A percentile compares a stretch with the other conserved stretches of the same genome.
These are phyloP conservation scores for Channa maculata DNA, from an alignment of 2,113 vertebrate species.

Conservation along the genomic window DNA sequence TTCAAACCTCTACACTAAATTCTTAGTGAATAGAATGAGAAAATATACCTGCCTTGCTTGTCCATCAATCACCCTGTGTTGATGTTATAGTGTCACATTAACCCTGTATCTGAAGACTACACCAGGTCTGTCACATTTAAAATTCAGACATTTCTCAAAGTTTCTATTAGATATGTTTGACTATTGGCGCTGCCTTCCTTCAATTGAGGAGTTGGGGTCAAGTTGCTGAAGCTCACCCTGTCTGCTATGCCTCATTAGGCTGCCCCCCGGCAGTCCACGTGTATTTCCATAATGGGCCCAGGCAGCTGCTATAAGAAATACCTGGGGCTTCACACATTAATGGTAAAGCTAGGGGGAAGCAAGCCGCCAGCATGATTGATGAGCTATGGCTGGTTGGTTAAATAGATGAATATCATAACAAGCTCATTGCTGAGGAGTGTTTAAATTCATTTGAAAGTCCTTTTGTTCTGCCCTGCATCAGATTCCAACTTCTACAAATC, in stretches of 20 bases:
- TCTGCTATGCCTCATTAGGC: constrained; percentile 30
- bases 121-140: background rate
- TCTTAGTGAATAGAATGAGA: background rate
- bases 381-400: no score
- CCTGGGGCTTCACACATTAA: constrained; percentile 27
- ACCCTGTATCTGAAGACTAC: background rate
- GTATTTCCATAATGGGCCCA: constrained; percentile 54
- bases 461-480: no score
- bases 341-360: background rate
- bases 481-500: no score
- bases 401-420: no score
- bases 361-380: background rate
- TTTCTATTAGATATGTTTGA: constrained; percentile 14
- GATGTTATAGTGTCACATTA: background rate
- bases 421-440: no score
- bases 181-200: constrained; percentile 3
- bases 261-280: constrained; percentile 39
- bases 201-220: constrained; percentile 23
- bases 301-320: constrained; percentile 60
- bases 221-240: constrained; percentile 37
- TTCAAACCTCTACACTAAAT: background rate
- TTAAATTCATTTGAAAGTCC: no score
- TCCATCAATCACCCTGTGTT: background rate
- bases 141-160: background rate
- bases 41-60: background rate